phyloP scores from a whole-genome alignment of 2,888 invertebrate genomes.

The Dicycla oo region DNA sequence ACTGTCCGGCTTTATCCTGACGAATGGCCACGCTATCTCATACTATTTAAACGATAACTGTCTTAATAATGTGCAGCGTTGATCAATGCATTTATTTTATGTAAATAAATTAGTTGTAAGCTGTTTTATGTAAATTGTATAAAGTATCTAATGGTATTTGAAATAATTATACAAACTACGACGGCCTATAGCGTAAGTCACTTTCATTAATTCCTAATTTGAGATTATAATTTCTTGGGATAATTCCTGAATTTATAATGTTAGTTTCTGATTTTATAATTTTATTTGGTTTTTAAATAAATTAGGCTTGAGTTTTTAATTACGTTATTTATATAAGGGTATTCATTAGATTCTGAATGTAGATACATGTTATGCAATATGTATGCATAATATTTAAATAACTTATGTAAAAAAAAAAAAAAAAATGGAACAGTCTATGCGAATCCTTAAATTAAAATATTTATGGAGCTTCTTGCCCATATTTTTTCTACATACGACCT shows the following conservation, averaged over 20 bases:
- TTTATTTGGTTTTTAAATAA: constrained; percentile 31
- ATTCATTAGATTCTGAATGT: neutral
- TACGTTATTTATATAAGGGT: neutral
- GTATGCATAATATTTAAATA: too few species aligned
- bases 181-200: constrained; percentile 58
- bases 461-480: too few species aligned
- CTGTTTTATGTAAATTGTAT: constrained; percentile 68
- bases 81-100: constrained; percentile 60
- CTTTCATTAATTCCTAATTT: constrained; percentile 65
- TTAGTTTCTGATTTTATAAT: constrained; percentile 21
- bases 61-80: constrained; percentile 35
- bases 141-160: constrained; percentile 68
- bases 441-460: too few species aligned
- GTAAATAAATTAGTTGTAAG: constrained; percentile 65
- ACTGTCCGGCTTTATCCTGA: too few species aligned
- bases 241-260: constrained; percentile 14
- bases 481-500: too few species aligned
- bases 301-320: constrained; percentile 14
- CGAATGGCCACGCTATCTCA: too few species aligned
- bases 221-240: constrained; percentile 44
- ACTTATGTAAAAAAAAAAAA: too few species aligned
- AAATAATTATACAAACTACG: constrained; percentile 60
- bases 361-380: neutral
- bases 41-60: constrained; percentile 29
- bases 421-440: too few species aligned